phyloP scores from a whole-genome alignment of 2,113 vertebrate species.

The Lota lota region DNA sequence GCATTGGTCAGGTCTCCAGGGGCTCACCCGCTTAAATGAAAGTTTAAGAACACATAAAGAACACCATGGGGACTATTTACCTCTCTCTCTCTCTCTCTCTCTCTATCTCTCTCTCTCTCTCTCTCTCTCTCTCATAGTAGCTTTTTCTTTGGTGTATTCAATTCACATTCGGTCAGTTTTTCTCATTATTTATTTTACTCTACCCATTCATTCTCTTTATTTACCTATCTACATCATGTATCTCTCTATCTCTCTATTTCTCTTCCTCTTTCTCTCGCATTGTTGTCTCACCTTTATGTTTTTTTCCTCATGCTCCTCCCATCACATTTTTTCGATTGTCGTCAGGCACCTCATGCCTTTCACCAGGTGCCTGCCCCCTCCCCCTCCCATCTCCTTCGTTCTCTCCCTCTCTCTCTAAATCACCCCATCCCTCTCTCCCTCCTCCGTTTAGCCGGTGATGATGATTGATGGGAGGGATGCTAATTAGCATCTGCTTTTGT shows the following conservation, averaged over 20 bases:
- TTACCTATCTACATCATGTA: not conserved
- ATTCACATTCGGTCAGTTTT: too few relatives aligned
- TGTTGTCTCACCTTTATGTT: not conserved
- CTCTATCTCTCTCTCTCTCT: not conserved
- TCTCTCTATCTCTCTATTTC: not conserved
- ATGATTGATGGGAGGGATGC: conserved; percentile 57
- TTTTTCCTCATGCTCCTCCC: not conserved
- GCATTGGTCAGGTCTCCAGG: too few relatives aligned
- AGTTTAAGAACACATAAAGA: too few relatives aligned
- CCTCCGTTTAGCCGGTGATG: conserved; percentile 29
- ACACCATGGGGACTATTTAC: too few relatives aligned
- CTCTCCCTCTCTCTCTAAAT: not conserved
- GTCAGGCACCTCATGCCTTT: not conserved
- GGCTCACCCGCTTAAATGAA: too few relatives aligned
- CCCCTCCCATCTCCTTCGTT: not conserved
- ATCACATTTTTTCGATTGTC: too few relatives aligned
- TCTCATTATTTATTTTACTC: too few relatives aligned
- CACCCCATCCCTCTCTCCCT: not conserved
- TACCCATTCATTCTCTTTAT: too few relatives aligned
- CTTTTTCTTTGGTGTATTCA: too few relatives aligned
- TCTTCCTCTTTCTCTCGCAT: not conserved
- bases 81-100: conserved; percentile 12
- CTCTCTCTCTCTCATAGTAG: too few relatives aligned
- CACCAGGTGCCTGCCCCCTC: not conserved
- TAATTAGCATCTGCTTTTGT: conserved; percentile 69